phyloP scores from a whole-genome alignment of 1,140 invertebrate genomes.

The Euwallacea similis region DNA sequence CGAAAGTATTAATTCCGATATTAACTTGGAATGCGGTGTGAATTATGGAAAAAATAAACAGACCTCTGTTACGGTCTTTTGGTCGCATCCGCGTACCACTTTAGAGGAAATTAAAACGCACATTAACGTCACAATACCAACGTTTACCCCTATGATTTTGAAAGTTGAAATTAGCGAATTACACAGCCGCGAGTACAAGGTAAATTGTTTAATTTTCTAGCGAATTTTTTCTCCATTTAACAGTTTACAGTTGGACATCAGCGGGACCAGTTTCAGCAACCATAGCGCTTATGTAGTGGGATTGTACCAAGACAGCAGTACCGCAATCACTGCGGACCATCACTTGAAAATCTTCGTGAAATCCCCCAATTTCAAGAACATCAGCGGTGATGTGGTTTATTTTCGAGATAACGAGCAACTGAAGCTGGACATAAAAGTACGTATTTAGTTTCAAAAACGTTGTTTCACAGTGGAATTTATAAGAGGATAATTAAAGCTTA shows the following conservation, averaged over 20 bases:
- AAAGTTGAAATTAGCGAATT: conserved; percentile 62
- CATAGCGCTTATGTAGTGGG: conserved; percentile 69
- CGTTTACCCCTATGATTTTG: conserved; percentile 63
- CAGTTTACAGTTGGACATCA: conserved; percentile 61
- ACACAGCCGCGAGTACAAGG: conserved; percentile 60
- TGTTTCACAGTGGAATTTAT: conserved; percentile 1
- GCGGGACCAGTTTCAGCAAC: conserved; percentile 77
- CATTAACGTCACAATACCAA: conserved; percentile 64
- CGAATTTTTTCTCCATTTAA: conserved; percentile 22
- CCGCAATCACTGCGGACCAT: conserved; percentile 61
- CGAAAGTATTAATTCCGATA: conserved; percentile 53
- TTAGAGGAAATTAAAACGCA: conserved; percentile 62
- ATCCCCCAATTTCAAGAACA: conserved; percentile 70
- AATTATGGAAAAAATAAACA: conserved; percentile 61
- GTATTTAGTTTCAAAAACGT: conserved; percentile 9
- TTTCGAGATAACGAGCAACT: conserved; percentile 64
- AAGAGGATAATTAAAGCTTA: conserved; percentile 17
- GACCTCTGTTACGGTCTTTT: conserved; percentile 58
- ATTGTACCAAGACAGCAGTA: conserved; percentile 71
- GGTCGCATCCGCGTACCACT: conserved; percentile 58
- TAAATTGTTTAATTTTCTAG: conserved; percentile 42
- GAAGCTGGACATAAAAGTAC: conserved; percentile 61
- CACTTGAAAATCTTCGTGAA: conserved; percentile 69
- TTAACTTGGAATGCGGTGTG: conserved; percentile 51
- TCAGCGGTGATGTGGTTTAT: conserved; percentile 62